phyloP scores from a whole-genome alignment of 1,140 invertebrate species.

The Galleria mellonella region DNA sequence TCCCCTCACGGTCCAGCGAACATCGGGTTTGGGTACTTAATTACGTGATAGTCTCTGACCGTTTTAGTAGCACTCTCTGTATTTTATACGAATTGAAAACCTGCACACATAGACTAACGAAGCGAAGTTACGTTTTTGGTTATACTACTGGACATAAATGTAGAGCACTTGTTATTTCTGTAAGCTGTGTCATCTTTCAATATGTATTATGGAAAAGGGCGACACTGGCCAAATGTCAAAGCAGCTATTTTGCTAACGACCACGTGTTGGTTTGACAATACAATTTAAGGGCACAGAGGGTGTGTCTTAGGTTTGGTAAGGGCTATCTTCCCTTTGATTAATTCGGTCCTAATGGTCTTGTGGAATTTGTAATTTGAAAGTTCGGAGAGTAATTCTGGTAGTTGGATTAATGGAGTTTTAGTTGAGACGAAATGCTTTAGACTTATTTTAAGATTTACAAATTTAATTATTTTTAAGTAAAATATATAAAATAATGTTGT shows the following conservation, averaged over 20 bases:
- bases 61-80: slow-evolving; percentile 26
- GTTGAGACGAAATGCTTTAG: neutral
- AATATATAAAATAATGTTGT: too few relatives aligned
- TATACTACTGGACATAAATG: neutral
- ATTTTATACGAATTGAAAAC: slow-evolving; percentile 14
- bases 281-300: slow-evolving; percentile 24
- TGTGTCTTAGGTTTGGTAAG: slow-evolving; percentile 16
- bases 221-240: slow-evolving; percentile 11
- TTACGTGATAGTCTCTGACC: slow-evolving; percentile 34
- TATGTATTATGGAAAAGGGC: slow-evolving; percentile 5
- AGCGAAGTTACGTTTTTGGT: neutral
- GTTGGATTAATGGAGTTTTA: neutral
- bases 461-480: too few relatives aligned
- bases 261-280: slow-evolving; percentile 33
- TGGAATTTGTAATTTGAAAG: slow-evolving; percentile 30
- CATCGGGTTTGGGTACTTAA: slow-evolving; percentile 30
- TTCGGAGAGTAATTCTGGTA: slow-evolving; percentile 5
- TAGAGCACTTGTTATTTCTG: neutral
- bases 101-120: neutral
- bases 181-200: neutral
- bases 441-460: too few relatives aligned
- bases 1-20: slow-evolving; percentile 33
- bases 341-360: slow-evolving; percentile 21
- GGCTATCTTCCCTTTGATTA: slow-evolving; percentile 32
- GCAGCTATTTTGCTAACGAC: slow-evolving; percentile 16